Base-by-base conservation (phyloP, 1,140 invertebrate species). In the Coelopa frigida region DNA sequence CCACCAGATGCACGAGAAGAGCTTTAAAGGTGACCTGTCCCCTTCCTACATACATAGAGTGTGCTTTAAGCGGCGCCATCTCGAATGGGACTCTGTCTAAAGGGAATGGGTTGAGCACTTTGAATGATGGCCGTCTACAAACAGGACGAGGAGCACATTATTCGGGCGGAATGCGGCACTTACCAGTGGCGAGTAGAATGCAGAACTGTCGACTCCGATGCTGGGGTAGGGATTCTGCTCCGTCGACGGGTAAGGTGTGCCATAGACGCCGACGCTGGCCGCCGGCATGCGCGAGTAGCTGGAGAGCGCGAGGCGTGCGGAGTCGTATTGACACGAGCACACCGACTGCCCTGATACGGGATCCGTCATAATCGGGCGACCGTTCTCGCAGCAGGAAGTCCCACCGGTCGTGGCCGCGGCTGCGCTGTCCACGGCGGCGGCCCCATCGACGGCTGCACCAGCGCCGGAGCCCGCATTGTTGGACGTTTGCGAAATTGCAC, bases 271-370 rank as follows among this genome's bases (percentile, higher is more conserved):
- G 22, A 78, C 76, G 5, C 79, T 74, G 44, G 75, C 71, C 65
- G 78, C 70, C 57, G 87, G 81, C 70, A 89, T 82, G 35, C 83
- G 77, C 23, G 83, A 77, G 56, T 82, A 81, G 14, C 73, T 71
- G 29, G 81, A 75, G 36, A 86, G 74, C 50, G 83, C 81, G 50
- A 87, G 74, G 44, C 84, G 74, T 20, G 85, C 81, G 43, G 80
- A 83, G 70, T 93, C 91, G 75, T 95, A 95, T 69, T 95, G 92
- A 72, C 93, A 95, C 44, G 91, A 94, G 75, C 92, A 96, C 27
- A 95, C 87, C 7, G 88, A 89, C 65, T 95, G 91, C 7, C 93
- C 92, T 12, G 90, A 92, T 22, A 93, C 85, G 1, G 91, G 92
- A 70, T 96, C 92, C 17, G 90, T 93, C 76, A 94, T 86, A 61